These are phyloP conservation scores for Meiosimyza platycephala DNA, from an alignment of 2,888 invertebrate genomes.

Conservation along the genomic window DNA sequence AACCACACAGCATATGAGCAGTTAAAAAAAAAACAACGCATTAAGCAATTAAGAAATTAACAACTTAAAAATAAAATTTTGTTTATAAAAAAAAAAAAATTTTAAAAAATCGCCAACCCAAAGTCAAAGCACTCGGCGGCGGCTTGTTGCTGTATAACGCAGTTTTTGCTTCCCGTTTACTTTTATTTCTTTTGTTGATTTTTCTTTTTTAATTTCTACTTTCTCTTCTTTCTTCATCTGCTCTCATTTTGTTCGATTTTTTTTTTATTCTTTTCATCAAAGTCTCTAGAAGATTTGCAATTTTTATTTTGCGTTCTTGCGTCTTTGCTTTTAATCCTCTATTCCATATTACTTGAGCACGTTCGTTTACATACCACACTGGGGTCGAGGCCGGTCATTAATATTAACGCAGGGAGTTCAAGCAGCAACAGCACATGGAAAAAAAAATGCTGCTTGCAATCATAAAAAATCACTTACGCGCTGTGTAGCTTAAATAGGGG, in stretches of 20 bases:
- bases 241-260: conserved; percentile 1
- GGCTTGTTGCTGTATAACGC: not conserved
- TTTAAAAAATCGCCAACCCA: conserved; percentile 28
- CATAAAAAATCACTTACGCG: not conserved
- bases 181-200: not conserved
- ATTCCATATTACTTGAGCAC: conserved; percentile 47
- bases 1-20: conserved; percentile 26
- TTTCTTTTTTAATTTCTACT: too few relatives aligned
- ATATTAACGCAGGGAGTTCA: conserved; percentile 49
- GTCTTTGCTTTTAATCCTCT: not conserved
- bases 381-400: conserved; percentile 63
- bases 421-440: not conserved
- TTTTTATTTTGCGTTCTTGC: conserved; percentile 43
- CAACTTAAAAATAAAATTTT: conserved; percentile 29
- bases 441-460: not conserved
- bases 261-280: conserved; percentile 2
- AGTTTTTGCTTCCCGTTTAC: too few relatives aligned
- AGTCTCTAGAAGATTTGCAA: not conserved
- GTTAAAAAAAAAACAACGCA: not conserved
- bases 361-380: conserved; percentile 44
- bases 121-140: conserved; percentile 18
- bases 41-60: conserved; percentile 54
- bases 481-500: not conserved
- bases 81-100: conserved; percentile 8
- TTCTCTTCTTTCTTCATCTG: not conserved